Conservation (phyloP, 2,113 vertebrate species). For the Sylvilagus bachmani region DNA sequence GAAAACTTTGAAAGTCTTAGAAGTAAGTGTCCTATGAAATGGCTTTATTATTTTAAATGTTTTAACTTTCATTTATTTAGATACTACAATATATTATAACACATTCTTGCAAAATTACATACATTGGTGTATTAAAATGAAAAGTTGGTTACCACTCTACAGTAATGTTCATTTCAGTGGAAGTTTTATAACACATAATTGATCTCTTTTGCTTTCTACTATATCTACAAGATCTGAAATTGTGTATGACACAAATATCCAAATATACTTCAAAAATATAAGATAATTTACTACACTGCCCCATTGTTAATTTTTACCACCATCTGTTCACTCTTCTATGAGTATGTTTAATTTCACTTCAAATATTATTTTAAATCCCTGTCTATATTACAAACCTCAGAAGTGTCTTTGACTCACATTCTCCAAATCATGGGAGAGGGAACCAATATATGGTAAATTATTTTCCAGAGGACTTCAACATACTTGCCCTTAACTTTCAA, state of each 20-base stretch:
- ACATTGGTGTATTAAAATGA: constrained; percentile 34
- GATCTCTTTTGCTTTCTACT: not conserved
- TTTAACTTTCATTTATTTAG: rapidly evolving
- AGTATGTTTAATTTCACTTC: constrained; percentile 14
- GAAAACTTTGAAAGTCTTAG: constrained; percentile 10
- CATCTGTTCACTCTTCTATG: not conserved
- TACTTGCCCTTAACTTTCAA: constrained; percentile 62
- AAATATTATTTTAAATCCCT: constrained; percentile 65
- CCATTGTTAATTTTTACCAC: not conserved
- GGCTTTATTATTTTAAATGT: constrained; percentile 51
- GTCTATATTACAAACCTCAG: constrained; percentile 34
- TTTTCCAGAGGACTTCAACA: constrained; percentile 65
- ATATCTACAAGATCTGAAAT: not conserved
- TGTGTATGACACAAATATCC: not conserved
- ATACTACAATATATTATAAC: not conserved
- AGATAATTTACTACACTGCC: not conserved
- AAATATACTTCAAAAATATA: not conserved
- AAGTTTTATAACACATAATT: not conserved
- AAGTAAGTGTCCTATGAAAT: constrained; percentile 29
- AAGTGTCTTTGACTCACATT: constrained; percentile 11
- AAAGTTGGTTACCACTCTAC: not conserved
- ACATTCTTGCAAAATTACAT: not conserved
- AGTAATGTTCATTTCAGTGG: not conserved
- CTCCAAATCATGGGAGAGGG: constrained; percentile 40
- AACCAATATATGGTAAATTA: not conserved